Evolutionary conservation across 2,113 vertebrate genomes (phyloP), one percentile per base, ranked within the genome.

Genomic region (Perccottus glenii): DNA sequence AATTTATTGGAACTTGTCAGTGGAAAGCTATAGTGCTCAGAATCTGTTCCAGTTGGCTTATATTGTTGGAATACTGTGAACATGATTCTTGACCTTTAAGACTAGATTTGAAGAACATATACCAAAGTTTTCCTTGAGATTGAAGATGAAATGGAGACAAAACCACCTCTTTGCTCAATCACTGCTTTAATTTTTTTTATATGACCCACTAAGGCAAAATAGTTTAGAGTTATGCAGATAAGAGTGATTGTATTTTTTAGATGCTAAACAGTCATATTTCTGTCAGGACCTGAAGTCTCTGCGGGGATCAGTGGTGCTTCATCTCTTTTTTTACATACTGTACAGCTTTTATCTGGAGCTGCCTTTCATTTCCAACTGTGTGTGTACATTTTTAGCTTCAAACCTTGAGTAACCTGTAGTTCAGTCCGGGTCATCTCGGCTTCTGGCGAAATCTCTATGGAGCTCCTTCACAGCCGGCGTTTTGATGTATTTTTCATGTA

Each of bases 361-460:
- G 32, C 48, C 63, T 72, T 62, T 71, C 15, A 65, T 78, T 72
- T 59, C 60, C 43, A 44, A 51, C 19, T 61, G 32, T 50, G 16
- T 8, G 6, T 3, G 52, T 47, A 47, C 5, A 27, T 49, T 64
- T 61, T 60, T 58, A 61, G 50, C 63, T 59, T 45, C 49, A 61
- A 48, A 50, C 43, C 52, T 1, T 5, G 16, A n/a, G 42, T 46
- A 60, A 62, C 33, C 65, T 36, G 16, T 51, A 58, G 70, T 53
- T 58, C 9, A 68, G 51, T 36, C 55, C 43, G 10, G 48, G 48
- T 61, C 33, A 35, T 9, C 11, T 49, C 27, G 52, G 51, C 40
- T 44, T 46, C 35, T 44, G 8, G 50, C 49, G 10, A 63, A 57
- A 19, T 72, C 57, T 47, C 55, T 14, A 32, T 2, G 19, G 67